phyloP scores from a whole-genome alignment of 2,113 vertebrate species.

The Bos taurus region ARS-UCD2.0 NC_037344.1:67344501-67345000 shows the following conservation, averaged over 20 bases:
- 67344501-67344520: neutral
- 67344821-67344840: neutral
- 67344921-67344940: neutral
- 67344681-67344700: neutral
- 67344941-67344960: neutral
- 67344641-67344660: neutral
- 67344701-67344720: neutral
- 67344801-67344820: neutral
- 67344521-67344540: neutral
- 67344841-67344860: neutral
- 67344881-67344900: neutral
- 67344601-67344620: neutral
- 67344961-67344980: neutral
- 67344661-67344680: neutral
- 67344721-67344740: neutral
- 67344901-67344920: neutral
- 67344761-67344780: neutral
- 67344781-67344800: neutral
- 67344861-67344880: neutral
- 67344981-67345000: neutral
- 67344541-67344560: neutral
- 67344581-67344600: neutral
- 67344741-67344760: neutral
- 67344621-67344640: neutral
- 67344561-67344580: neutral